phyloP scores from a whole-genome alignment of 2,113 vertebrate genomes.

The Gallinago paraguaiae region DNA sequence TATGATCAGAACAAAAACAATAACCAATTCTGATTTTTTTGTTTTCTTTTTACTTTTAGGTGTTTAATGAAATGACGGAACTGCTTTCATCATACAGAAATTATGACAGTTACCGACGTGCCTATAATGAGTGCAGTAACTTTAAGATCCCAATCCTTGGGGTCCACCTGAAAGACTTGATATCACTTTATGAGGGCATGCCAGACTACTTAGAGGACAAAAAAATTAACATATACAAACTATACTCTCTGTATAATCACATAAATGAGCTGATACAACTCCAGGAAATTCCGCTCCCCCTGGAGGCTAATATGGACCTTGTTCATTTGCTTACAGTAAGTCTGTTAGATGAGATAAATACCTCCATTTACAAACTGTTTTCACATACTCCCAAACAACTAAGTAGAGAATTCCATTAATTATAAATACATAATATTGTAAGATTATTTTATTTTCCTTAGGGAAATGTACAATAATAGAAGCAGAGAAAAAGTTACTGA shows the following conservation, averaged over 20 bases:
- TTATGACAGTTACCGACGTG: conserved; percentile 92
- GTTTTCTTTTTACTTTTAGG: conserved; percentile 74
- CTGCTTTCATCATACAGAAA: conserved; percentile 92
- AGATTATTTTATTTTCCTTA: neutral
- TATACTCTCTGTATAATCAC: conserved; percentile 90
- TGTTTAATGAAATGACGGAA: conserved; percentile 95
- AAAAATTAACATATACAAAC: conserved; percentile 92
- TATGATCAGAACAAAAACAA: neutral
- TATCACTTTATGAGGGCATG: conserved; percentile 93
- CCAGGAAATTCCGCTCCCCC: conserved; percentile 86
- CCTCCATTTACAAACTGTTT: neutral
- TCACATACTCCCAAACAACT: neutral
- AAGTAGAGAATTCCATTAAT: neutral
- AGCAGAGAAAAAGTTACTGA: neutral
- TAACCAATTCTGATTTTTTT: neutral
- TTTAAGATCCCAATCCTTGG: conserved; percentile 96
- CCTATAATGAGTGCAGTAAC: conserved; percentile 83
- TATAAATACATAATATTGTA: neutral
- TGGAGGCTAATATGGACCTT: conserved; percentile 95
- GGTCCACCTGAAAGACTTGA: conserved; percentile 94
- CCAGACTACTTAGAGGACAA: conserved; percentile 88
- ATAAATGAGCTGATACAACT: conserved; percentile 92
- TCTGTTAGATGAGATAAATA: neutral
- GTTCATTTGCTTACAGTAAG: conserved; percentile 92
- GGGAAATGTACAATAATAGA: neutral